Evolutionary conservation across 2,797 vertebrate genomes (phyloP).

Genomic region (Podarcis lilfordi): DNA sequence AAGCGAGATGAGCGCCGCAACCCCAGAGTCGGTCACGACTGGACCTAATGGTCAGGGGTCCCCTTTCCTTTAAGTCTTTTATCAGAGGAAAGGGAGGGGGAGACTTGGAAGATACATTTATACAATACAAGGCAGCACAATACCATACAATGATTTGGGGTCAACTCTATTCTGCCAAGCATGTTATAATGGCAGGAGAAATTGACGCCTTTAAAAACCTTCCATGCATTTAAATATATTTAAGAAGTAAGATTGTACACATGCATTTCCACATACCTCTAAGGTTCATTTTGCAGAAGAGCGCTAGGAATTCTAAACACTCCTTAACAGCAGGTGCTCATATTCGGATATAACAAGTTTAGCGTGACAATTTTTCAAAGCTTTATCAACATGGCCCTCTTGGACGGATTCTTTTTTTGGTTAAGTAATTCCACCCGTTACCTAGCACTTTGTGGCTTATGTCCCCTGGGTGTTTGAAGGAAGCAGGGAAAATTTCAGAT

Average conservation of each 20-base stretch:
- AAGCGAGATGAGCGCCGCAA: too few species aligned
- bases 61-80: too few species aligned
- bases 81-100: too few species aligned
- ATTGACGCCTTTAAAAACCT: background rate
- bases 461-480: slow-evolving; percentile 35
- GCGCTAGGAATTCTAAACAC: slow-evolving; percentile 44
- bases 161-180: too few species aligned
- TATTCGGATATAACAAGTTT: slow-evolving; percentile 38
- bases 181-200: background rate
- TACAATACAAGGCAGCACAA: background rate
- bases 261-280: background rate
- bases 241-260: background rate
- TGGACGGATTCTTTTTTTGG: slow-evolving; percentile 25
- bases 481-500: slow-evolving; percentile 40
- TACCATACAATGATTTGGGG: background rate
- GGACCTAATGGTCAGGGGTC: too few species aligned
- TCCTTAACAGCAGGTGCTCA: slow-evolving; percentile 22
- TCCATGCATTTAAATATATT: background rate
- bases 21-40: too few species aligned
- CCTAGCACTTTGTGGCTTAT: slow-evolving; percentile 23
- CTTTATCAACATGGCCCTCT: slow-evolving; percentile 41
- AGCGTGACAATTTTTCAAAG: slow-evolving; percentile 37
- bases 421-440: slow-evolving; percentile 41
- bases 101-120: background rate
- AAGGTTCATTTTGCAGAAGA: slow-evolving; percentile 40